phyloP scores from a whole-genome alignment of 1,140 invertebrate species.

The Daktulosphaira vitifoliae region DNA sequence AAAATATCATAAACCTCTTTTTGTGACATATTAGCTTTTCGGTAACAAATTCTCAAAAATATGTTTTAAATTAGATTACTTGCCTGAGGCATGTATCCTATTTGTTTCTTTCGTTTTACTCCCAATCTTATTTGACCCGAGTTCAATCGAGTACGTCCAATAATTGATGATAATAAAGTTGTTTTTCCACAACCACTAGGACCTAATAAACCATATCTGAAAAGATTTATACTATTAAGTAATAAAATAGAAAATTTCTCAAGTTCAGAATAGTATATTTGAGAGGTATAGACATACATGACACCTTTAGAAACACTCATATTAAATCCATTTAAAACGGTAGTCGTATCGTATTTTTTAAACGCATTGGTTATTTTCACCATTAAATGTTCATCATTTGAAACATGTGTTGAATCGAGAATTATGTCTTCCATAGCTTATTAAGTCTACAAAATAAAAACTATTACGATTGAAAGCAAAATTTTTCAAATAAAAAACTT shows the following conservation, averaged over 20 bases:
- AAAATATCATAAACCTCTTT: no score
- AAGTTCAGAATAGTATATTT: not conserved
- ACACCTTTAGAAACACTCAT: slow-evolving; percentile 5
- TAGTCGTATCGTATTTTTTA: not conserved
- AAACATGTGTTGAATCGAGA: not conserved
- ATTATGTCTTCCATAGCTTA: slow-evolving; percentile 10
- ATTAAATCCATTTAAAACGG: slow-evolving; percentile 11
- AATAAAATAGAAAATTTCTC: not conserved
- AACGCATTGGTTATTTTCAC: slow-evolving; percentile 16
- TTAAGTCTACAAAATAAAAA: no score
- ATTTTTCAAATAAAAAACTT: no score
- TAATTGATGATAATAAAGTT: slow-evolving; percentile 45
- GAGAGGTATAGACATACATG: no score
- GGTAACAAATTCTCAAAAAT: no score
- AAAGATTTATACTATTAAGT: no score
- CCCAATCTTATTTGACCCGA: slow-evolving; percentile 43
- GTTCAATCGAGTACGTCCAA: slow-evolving; percentile 43
- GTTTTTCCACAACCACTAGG: slow-evolving; percentile 45
- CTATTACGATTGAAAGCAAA: no score
- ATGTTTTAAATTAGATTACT: no score
- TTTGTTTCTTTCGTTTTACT: slow-evolving; percentile 41
- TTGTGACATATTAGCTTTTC: no score
- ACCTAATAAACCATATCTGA: slow-evolving; percentile 45
- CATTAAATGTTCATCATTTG: not conserved
- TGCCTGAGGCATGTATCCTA: slow-evolving; percentile 77